Base-by-base conservation (phyloP, 2,888 invertebrate species). In the Strigamia transsilvanica region DNA sequence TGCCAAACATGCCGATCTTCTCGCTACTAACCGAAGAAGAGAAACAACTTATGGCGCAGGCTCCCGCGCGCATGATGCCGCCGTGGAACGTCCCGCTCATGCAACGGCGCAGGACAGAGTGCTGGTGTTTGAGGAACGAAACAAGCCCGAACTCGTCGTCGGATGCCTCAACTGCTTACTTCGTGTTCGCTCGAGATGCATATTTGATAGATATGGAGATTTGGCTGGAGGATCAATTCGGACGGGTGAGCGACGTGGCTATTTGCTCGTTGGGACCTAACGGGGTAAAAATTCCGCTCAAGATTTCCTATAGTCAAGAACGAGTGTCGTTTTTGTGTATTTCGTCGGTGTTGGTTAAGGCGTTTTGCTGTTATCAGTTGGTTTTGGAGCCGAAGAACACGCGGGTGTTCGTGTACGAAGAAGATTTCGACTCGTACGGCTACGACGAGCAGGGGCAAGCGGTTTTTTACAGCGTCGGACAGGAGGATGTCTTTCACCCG, bases 301-400 rank as follows among this genome's bases (percentile, higher is more conserved):
- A 34, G 4, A 5, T 7, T 3, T 34, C 34, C 7, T 34, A 34
- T 34, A 5, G 34, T 34, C 34, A 34, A 34, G 7, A 7, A 34
- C 4, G 34, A 7, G 4, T 7, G 34, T 7, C n/a, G 34, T 3
- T 34, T 7, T 3, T 34, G 34, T 5, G 7, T n/a, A 18, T 51
- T n/a, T 51, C 51, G 15, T 15, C n/a, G 15, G 51, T 51, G 13
- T 51, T 15, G 4, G n/a, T 51, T 15, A 51, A 51, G 18, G 51
- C 51, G 15, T 51, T 51, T 51, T 51, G 51, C n/a, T 51, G 51
- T 51, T 51, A 51, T n/a, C 13, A 51, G n/a, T 51, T 51, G 18
- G 51, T 51, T n/a, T 6, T 51, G 6, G 51, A 51, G 18, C 51
- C 51, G 15, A 51, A 51, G 18, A n/a, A 51, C 51, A n/a, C n/a